Base-by-base conservation (phyloP, 2,888 invertebrate species). In the Serrognathus titanus region DNA sequence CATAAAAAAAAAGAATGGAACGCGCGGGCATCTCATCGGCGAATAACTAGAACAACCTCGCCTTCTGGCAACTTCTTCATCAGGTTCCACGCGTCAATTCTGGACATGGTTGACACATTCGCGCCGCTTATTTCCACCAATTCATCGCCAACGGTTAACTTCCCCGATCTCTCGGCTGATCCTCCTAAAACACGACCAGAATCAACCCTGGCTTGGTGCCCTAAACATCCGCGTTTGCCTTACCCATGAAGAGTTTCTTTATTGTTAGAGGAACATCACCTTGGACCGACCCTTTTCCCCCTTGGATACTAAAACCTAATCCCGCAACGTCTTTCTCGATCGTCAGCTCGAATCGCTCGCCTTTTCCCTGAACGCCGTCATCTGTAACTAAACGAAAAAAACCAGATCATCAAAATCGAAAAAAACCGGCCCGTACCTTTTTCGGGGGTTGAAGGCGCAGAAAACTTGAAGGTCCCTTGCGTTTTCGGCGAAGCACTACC, bases 161-260 rank as follows among this genome's bases (percentile, higher is more conserved):
- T 84, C 58, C 92, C 91, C 72, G 87, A 87, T 79, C 92, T 93
- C 71, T 93, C 92, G 59, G 94, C 94, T 69, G 91, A 89, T 70
- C 94, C 94, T 73, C 94, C 94, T 94, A 73, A 1, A 36, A 51
- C 24, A 31, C 24, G 6, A 31, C 24, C 24, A 31, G 24, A 31
- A 31, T 31, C 24, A 31, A 2, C 7, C 24, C 53, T 37, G 71
- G 7, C 20, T 6, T 31, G 6, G 7, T 3, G 6, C 24, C 7
- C 2, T 7, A 31, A 4, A 31, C 24, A 7, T 31, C 24, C 6
- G 1, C 6, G 24, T 7, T 31, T 31, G 24, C 24, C 77, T 74
- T 78, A 95, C 96, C 95, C 82, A 92, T 92, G 75, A 96, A 97
- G 66, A 97, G 88, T 80, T 95, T 94, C 78, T 95, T 96, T 68